These are phyloP conservation scores for Thripadectes ignobilis DNA, from an alignment of 2,797 vertebrate species.

Conservation along the genomic window DNA sequence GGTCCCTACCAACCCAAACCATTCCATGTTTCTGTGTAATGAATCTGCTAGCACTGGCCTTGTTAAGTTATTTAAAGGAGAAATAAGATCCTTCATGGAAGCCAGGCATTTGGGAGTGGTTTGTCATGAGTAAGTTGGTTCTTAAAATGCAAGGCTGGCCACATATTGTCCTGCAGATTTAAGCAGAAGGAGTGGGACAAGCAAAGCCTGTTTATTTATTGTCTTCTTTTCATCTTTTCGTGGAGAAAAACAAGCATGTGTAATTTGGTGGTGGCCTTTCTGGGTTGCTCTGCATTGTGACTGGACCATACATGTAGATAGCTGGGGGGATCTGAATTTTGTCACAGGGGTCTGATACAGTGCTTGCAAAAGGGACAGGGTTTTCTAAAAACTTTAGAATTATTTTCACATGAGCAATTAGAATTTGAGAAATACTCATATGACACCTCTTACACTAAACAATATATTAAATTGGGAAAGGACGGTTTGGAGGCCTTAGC, in stretches of 20 bases:
- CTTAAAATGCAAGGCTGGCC: neutral
- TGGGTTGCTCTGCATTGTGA: neutral
- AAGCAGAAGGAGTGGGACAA: neutral
- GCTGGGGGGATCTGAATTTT: neutral
- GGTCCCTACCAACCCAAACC: neutral
- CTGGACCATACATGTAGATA: neutral
- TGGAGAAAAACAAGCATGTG: rapidly evolving
- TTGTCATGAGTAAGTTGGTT: neutral
- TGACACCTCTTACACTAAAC: neutral
- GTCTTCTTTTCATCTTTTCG: neutral
- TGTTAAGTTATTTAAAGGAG: neutral
- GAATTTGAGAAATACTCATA: neutral
- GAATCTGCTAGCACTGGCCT: neutral
- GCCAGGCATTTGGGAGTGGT: neutral
- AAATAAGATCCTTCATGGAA: neutral
- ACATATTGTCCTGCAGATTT: neutral
- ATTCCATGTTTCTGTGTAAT: neutral
- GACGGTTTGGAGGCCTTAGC: neutral
- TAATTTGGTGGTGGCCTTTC: neutral
- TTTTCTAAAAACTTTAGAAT: neutral
- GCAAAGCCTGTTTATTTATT: neutral
- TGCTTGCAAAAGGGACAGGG: neutral
- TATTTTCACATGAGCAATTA: neutral
- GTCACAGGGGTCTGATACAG: neutral
- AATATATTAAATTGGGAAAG: neutral